Percentiles rank a stretch among this genome's conserved stretches.
These are phyloP conservation scores for Tangara arthus DNA, from an alignment of 2,797 vertebrate species.

Conservation along the genomic window DNA sequence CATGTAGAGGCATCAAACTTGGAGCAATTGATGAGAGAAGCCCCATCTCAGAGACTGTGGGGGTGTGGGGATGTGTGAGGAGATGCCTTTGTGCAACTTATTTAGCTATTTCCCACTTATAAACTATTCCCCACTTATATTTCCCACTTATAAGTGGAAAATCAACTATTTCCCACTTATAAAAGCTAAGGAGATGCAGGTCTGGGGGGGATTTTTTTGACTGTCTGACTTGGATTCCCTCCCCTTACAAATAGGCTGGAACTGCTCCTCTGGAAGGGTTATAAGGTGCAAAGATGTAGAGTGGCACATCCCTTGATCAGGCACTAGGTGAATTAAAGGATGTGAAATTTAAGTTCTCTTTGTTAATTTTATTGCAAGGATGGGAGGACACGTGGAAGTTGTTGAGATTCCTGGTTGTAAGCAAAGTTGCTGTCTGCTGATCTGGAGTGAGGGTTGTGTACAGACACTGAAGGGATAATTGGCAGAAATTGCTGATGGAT, in stretches of 20 bases:
- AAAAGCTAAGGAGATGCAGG: not conserved
- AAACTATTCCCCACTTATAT: not conserved
- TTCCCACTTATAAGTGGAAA: not conserved
- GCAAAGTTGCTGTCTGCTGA: not conserved
- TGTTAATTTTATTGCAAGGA: not conserved
- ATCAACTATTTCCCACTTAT: not conserved
- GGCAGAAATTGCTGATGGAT: constrained; percentile 26
- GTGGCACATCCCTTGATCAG: not conserved
- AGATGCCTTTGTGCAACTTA: not conserved
- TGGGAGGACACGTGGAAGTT: not conserved
- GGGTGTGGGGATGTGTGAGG: not conserved
- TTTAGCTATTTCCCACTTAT: not conserved
- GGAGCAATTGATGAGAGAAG: not conserved
- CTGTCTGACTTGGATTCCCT: not conserved
- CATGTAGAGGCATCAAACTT: not conserved
- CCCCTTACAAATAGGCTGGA: not conserved
- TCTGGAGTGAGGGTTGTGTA: not conserved
- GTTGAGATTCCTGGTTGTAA: not conserved
- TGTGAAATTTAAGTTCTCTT: not conserved
- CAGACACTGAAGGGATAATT: constrained; percentile 2
- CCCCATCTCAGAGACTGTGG: not conserved
- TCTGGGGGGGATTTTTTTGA: not conserved
- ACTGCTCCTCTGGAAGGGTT: not conserved
- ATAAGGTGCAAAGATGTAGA: not conserved
- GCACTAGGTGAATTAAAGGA: not conserved